Evolutionary conservation across 2,113 vertebrate genomes (phyloP), one percentile per base, ranked within the genome.

Genomic region (Columba livia): DNA sequence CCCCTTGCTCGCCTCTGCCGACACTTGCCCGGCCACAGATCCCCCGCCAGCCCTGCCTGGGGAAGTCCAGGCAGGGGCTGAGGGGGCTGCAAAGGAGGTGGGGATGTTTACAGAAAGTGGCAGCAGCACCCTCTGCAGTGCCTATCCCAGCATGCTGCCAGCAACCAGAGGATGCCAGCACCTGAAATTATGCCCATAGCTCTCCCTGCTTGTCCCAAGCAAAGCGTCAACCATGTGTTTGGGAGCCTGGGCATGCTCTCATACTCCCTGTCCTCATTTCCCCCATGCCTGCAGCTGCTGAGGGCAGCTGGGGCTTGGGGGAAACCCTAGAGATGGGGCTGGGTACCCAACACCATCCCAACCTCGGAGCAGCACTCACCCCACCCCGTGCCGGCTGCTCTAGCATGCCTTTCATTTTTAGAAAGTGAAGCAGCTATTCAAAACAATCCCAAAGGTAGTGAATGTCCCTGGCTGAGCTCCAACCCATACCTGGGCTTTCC

Each of bases 401-500:
- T 32, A 67, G 83, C 83, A 62, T 86, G 72, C 85, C 83, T 89
- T 86, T 56, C 88, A 92, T 89, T 95, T 90, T 79, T 74, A 94
- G 74, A 94, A 89, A 89, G 66, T 6, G 0, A 92, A 88, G 47
- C 62, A 79, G 78, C 65, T 88, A 80, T 89, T 93, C 78, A 73
- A 85, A 95, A 93, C 84, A 89, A 75, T 73, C 85, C 91, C 79
- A 73, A 94, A 90, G 79, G 85, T 78, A 66, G 81, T 62, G 56
- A 88, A 75, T 51, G 40, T 85, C 66, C 90, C 69, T 96, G 93
- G 87, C 78, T 70, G 64, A 14, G 51, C 18, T 95, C 84, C 89
- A 89, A 6, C 48, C 7, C 16, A 82, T 69, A 85, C 79, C 72
- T 84, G 91, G 85, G 60, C 69, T 86, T 94, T 94, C 77, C 75